A percentile compares a stretch with the other conserved stretches of the same genome.
These are phyloP conservation scores for Trachythela sp. DNA, from an alignment of 64 coral and sea anemone species.

Conservation along the genomic window DNA sequence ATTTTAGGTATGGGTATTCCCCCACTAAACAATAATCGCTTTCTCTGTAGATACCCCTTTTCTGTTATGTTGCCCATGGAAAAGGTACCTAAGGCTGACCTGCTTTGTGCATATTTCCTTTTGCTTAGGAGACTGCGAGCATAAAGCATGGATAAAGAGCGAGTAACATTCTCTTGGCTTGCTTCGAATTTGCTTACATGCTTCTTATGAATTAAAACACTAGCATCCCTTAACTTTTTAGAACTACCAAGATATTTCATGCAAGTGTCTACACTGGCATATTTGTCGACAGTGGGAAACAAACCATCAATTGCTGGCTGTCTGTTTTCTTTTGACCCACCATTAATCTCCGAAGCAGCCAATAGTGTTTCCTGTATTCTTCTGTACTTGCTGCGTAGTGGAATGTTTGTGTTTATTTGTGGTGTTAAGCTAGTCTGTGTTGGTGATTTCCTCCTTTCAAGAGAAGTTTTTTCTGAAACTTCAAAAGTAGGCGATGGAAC, in stretches of 20 bases:
- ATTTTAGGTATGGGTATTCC: too few species aligned
- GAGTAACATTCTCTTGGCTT: too few species aligned
- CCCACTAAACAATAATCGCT: neutral
- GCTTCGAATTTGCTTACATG: neutral
- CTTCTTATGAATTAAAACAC: neutral
- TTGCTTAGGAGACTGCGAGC: too few species aligned
- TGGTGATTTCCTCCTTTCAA: too few species aligned
- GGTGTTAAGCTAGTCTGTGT: too few species aligned
- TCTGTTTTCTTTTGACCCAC: neutral
- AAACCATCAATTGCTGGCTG: conserved; percentile 4
- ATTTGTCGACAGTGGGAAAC: neutral
- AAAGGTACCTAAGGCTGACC: too few species aligned
- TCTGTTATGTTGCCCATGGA: conserved; percentile 2
- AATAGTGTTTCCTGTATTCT: too few species aligned
- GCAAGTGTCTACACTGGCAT: neutral
- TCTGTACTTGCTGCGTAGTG: too few species aligned
- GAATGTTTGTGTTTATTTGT: too few species aligned
- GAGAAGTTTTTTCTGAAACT: neutral
- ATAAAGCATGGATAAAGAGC: too few species aligned
- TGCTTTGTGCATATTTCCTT: too few species aligned
- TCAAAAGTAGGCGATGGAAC: too few species aligned
- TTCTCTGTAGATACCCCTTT: neutral
- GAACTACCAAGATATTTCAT: neutral
- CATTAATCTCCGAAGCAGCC: neutral
- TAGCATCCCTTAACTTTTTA: neutral